Conservation (phyloP, 2,113 vertebrate species). For the Pteronura brasiliensis region DNA sequence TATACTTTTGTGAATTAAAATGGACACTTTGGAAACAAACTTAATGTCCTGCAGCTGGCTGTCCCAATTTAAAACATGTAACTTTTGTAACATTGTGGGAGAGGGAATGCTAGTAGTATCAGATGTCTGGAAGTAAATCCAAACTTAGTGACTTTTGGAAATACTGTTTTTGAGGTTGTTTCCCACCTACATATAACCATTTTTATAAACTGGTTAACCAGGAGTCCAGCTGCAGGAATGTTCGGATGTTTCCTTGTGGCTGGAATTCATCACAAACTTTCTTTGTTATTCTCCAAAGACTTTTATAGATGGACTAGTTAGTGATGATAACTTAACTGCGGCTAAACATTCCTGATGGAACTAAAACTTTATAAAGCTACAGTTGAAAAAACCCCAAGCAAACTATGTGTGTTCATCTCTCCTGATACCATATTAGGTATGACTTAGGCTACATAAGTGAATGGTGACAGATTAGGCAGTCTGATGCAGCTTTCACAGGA, state of each 20-base stretch:
- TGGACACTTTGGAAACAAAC: constrained; percentile 60
- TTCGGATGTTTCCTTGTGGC: constrained; percentile 59
- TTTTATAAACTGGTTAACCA: constrained; percentile 85
- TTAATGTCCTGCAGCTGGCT: constrained; percentile 78
- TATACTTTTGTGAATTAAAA: constrained; percentile 70
- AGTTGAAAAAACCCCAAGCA: neutral
- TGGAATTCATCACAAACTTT: constrained; percentile 68
- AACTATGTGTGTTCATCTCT: neutral
- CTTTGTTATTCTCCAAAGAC: constrained; percentile 50
- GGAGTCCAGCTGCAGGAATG: constrained; percentile 81
- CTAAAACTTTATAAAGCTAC: constrained; percentile 3
- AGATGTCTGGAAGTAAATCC: constrained; percentile 76
- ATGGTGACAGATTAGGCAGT: neutral
- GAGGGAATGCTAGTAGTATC: constrained; percentile 63
- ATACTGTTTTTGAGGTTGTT: constrained; percentile 74
- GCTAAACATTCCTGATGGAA: constrained; percentile 18
- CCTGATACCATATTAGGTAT: neutral
- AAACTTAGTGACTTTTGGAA: constrained; percentile 80
- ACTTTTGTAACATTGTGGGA: constrained; percentile 67
- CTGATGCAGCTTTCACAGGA: neutral
- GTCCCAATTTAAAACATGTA: constrained; percentile 73
- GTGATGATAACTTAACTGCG: constrained; percentile 50
- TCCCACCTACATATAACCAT: constrained; percentile 82
- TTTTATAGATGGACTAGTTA: constrained; percentile 53
- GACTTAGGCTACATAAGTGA: neutral